Conservation (phyloP, 2,888 invertebrate species). For the Mesorhabditis belari region DNA sequence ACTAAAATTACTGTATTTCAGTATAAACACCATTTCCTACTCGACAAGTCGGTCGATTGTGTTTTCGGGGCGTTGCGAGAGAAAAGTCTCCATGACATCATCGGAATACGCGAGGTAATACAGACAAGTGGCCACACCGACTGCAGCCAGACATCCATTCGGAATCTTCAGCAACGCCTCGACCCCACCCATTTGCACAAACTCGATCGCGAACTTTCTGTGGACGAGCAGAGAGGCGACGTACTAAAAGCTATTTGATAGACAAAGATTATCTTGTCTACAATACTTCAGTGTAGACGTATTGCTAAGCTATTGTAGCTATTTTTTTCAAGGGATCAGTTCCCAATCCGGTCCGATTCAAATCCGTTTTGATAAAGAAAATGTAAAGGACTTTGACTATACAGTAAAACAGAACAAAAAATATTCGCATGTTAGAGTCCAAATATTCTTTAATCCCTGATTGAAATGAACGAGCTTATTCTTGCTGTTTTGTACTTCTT, state of each 20-base stretch:
- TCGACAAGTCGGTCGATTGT: conserved; percentile 43
- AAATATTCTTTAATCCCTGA: no score
- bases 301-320: no score
- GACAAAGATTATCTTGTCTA: no score
- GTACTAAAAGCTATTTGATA: conserved; percentile 67
- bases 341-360: no score
- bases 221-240: conserved; percentile 87
- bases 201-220: conserved; percentile 94
- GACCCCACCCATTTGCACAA: conserved; percentile 79
- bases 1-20: conserved; percentile 54
- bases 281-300: no score
- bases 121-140: conserved; percentile 88
- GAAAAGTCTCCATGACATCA: conserved; percentile 87
- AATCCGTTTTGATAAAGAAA: no score
- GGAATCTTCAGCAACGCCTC: conserved; percentile 77
- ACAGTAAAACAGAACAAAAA: no score
- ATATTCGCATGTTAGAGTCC: no score
- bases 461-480: no score
- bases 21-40: conserved; percentile 24
- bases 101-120: conserved; percentile 91
- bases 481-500: no score
- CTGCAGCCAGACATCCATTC: conserved; percentile 54
- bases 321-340: no score
- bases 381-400: no score
- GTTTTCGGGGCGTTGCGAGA: conserved; percentile 64